phyloP scores from a whole-genome alignment of 2,888 invertebrate genomes.

The Panzeria rudis region DNA sequence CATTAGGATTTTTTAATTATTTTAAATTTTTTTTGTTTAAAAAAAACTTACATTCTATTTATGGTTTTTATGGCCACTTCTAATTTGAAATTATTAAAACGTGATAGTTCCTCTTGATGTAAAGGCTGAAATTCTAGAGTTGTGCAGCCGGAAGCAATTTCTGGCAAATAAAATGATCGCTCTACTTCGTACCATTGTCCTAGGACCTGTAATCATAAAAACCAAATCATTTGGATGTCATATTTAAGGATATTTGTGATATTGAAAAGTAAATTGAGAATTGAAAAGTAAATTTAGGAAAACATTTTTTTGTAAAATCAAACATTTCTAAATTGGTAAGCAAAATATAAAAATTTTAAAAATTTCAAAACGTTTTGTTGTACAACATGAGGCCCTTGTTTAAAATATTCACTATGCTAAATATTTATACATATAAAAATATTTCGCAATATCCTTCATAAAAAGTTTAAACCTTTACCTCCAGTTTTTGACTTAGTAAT shows the following conservation, averaged over 20 bases:
- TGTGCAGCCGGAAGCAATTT: constrained; percentile 89
- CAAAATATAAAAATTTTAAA: too few relatives aligned
- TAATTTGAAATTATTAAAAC: constrained; percentile 85
- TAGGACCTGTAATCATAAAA: constrained; percentile 82
- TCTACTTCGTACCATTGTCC: constrained; percentile 91
- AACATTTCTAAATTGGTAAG: neutral
- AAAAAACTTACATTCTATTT: constrained; percentile 87
- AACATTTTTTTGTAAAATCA: too few relatives aligned
- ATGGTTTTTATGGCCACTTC: constrained; percentile 87
- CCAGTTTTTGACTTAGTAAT: too few relatives aligned
- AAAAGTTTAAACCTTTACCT: too few relatives aligned
- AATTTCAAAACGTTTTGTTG: too few relatives aligned
- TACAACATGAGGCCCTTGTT: too few relatives aligned
- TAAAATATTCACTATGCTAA: too few relatives aligned
- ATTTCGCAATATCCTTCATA: too few relatives aligned
- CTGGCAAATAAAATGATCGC: constrained; percentile 90
- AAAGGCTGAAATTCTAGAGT: constrained; percentile 85
- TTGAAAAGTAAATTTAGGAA: too few relatives aligned
- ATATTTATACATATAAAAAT: too few relatives aligned
- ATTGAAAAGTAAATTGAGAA: neutral
- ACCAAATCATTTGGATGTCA: neutral
- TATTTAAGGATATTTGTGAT: neutral
- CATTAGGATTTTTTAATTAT: neutral
- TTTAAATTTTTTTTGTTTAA: neutral
- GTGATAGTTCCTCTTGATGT: constrained; percentile 78